Base-by-base conservation (phyloP, 2,888 invertebrate species). In the Pharmacophagus antenor region DNA sequence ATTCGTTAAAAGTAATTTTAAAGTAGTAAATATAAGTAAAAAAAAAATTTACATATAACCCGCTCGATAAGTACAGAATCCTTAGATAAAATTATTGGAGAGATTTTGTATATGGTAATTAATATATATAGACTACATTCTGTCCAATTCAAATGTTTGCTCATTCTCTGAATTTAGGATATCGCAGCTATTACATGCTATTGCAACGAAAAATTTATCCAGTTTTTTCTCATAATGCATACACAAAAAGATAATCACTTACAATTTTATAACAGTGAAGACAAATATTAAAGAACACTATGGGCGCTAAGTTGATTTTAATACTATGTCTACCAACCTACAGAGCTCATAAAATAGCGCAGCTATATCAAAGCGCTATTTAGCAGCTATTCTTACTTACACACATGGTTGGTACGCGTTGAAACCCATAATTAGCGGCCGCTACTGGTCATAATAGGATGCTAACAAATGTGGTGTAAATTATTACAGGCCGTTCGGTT, bases 381-480 rank as follows among this genome's bases (percentile, higher is more conserved):
- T 56, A 52, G 21, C 53, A 48, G 48, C 41, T 55, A 55, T 56
- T 42, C 22, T 47, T 18, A n/a, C 56, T 60, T 20, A 31, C 22
- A 50, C 52, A 31, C 51, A 50, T 48, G 71, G 70, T 56, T 56
- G 51, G 57, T 51, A 61, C 61, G 61, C 53, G 58, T 47, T 52
- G 72, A 73, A 71, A 67, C 68, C 74, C 70, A 74, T 84, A 85
- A 85, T 84, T 85, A 80, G 73, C 67, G 76, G 62, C 49, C 56
- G 74, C 84, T 85, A 84, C 85, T 76, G 84, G 77, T 61, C 78
- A 78, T 83, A 80, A 81, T 81, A 77, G 72, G 72, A 67, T 67
- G 73, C 74, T 78, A 78, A 80, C 82, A 77, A 85, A 85, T 84
- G 78, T 80, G 77, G 80, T 83, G 82, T 74, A 77, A 84, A 85